These are phyloP conservation scores for Ptilodon capucinus DNA, from an alignment of 2,888 invertebrate species.

Conservation along the genomic window DNA sequence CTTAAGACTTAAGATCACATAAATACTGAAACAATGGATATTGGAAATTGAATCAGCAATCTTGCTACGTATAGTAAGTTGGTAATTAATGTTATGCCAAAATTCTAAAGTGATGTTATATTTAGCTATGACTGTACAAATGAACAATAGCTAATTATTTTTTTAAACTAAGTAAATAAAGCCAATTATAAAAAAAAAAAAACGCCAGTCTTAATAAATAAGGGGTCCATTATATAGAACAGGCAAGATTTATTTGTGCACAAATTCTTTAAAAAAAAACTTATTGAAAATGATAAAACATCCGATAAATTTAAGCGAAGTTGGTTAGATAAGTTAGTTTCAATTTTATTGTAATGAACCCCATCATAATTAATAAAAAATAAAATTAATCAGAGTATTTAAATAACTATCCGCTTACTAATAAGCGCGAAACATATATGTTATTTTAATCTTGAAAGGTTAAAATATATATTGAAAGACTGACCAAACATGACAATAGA, in stretches of 20 bases:
- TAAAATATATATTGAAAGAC: background rate
- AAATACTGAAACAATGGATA: no score
- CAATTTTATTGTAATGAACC: background rate
- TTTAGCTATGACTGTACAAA: background rate
- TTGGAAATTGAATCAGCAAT: no score
- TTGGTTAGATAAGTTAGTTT: background rate
- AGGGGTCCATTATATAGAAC: constrained; percentile 32
- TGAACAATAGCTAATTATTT: constrained; percentile 25
- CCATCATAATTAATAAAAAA: background rate
- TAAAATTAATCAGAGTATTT: background rate
- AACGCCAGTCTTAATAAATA: constrained; percentile 52
- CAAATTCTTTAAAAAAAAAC: background rate
- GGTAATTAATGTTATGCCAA: background rate
- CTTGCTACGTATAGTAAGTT: no score
- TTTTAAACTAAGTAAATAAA: constrained; percentile 49
- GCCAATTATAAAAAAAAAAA: constrained; percentile 42
- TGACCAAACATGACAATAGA: background rate
- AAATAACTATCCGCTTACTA: background rate
- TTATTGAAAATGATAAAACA: no score
- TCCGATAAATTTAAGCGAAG: background rate
- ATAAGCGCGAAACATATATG: no score
- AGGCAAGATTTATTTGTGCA: constrained; percentile 29
- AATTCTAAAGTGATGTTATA: background rate
- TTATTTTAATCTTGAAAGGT: no score
- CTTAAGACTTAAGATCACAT: no score